Conservation (phyloP, 2,888 invertebrate genomes). For the Lochmaea crataegi region DNA sequence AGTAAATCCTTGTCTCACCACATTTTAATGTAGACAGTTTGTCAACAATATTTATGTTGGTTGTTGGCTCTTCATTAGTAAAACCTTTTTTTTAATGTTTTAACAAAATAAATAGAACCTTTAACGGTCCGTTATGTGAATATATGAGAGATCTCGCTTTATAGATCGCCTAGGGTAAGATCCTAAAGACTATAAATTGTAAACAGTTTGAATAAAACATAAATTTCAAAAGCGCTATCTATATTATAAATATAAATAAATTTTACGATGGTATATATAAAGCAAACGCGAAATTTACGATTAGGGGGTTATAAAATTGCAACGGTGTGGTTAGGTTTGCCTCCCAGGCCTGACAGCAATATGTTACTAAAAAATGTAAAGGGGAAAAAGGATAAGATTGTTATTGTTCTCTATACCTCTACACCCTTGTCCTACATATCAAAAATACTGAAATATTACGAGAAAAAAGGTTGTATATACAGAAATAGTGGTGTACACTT, state of each 20-base stretch:
- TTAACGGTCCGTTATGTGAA: too few species aligned
- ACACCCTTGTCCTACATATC: neutral
- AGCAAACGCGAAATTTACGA: slow-evolving; percentile 50
- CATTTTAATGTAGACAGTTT: too few species aligned
- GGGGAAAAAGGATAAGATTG: neutral
- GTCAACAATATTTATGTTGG: too few species aligned
- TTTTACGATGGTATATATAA: slow-evolving; percentile 41
- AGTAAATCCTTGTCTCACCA: too few species aligned
- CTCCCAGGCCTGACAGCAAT: neutral
- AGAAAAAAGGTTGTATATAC: neutral
- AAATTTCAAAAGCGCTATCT: slow-evolving; percentile 26
- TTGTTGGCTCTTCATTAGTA: too few species aligned
- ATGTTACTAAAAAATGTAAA: slow-evolving; percentile 14
- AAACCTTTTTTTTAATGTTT: too few species aligned
- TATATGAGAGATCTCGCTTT: too few species aligned
- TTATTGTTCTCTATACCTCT: slow-evolving; percentile 12
- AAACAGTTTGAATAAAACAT: slow-evolving; percentile 26
- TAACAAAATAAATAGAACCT: too few species aligned
- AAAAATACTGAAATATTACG: slow-evolving; percentile 2
- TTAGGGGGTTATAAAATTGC: slow-evolving; percentile 51
- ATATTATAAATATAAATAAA: slow-evolving; percentile 43
- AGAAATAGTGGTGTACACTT: neutral
- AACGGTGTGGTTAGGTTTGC: slow-evolving; percentile 38
- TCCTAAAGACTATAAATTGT: slow-evolving; percentile 12
- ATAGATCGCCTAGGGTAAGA: too few species aligned